Conservation (phyloP, 2,797 vertebrate species). For the Eulemur mongoz region DNA sequence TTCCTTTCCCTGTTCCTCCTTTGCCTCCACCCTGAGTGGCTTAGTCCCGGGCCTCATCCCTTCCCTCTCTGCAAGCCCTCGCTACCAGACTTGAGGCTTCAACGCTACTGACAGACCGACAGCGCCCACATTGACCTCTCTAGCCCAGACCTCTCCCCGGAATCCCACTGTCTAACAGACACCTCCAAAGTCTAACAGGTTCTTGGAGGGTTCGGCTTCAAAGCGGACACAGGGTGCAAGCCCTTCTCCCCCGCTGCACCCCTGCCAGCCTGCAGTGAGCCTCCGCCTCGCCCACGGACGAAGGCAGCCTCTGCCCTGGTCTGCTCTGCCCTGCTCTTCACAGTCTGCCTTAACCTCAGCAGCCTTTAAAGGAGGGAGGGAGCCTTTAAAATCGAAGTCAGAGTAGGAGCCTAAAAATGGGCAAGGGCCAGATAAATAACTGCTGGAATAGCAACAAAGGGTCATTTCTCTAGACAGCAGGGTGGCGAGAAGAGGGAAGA, state of each 20-base stretch:
- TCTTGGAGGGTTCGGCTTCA: background rate
- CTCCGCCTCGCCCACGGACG: background rate
- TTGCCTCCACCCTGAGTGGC: background rate
- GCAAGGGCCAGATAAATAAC: background rate
- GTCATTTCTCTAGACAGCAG: background rate
- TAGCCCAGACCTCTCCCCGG: background rate
- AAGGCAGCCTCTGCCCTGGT: no score
- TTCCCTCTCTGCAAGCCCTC: background rate
- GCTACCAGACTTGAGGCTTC: background rate
- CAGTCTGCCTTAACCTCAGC: background rate
- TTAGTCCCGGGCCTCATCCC: background rate
- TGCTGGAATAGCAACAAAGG: background rate
- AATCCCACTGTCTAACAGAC: background rate
- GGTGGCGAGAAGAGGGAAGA: no score
- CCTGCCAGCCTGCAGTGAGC: background rate
- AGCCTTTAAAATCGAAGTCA: background rate
- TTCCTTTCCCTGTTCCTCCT: background rate
- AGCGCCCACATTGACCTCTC: background rate
- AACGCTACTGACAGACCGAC: background rate
- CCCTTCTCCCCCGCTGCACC: background rate
- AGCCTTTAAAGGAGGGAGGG: background rate
- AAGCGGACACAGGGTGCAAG: background rate
- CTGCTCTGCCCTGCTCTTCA: background rate
- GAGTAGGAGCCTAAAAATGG: background rate
- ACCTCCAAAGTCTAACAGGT: background rate